Percentiles rank a stretch among this genome's conserved stretches.
Conservation (phyloP, 1,140 invertebrate species). For the Dreissena rostriformis region DNA sequence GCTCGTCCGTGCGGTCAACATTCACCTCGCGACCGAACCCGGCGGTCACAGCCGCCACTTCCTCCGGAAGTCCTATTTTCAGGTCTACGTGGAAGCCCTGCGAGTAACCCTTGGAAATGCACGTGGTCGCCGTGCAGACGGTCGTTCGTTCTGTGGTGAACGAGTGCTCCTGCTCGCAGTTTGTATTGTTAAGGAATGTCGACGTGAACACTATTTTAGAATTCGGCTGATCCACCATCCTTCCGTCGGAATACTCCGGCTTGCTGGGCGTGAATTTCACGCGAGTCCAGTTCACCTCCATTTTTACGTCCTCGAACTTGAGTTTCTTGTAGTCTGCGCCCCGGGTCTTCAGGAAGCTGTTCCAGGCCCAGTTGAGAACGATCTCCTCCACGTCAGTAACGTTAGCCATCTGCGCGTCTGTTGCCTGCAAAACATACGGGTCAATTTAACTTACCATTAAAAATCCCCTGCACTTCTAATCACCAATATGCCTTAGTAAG, state of each 20-base stretch:
- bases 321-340: constrained; percentile 79
- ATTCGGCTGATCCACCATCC: constrained; percentile 66
- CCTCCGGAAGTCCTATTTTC: constrained; percentile 82
- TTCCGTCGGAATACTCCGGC: constrained; percentile 76
- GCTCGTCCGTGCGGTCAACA: constrained; percentile 81
- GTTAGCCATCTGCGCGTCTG: constrained; percentile 58
- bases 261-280: constrained; percentile 77
- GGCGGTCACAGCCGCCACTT: constrained; percentile 80
- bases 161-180: constrained; percentile 82
- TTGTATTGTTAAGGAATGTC: constrained; percentile 82
- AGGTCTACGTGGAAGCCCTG: constrained; percentile 82
- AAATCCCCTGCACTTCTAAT: not conserved
- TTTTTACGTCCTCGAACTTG: constrained; percentile 74
- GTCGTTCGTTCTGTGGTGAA: constrained; percentile 82
- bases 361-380: constrained; percentile 81
- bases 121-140: constrained; percentile 78
- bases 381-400: constrained; percentile 80
- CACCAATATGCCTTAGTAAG: not conserved
- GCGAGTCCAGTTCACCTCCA: constrained; percentile 80
- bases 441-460: not conserved
- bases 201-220: constrained; percentile 81
- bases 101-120: constrained; percentile 81
- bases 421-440: not conserved
- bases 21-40: constrained; percentile 83
- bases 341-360: constrained; percentile 76